These are phyloP conservation scores for Opisthocomus hoazin DNA, from an alignment of 2,113 vertebrate species.

Conservation along the genomic window DNA sequence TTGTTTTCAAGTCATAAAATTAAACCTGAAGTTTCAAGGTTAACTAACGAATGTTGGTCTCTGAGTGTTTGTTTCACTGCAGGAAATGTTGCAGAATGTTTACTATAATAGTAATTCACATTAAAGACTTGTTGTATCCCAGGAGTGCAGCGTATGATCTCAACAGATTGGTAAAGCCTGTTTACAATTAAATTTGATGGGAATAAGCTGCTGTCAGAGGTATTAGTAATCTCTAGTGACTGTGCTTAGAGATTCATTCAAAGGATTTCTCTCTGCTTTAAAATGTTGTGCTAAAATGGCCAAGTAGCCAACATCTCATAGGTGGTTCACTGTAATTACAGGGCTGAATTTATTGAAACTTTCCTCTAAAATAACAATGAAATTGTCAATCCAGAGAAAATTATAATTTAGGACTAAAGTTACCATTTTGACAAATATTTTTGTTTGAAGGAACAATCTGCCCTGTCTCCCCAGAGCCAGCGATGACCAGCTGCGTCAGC, in stretches of 20 bases:
- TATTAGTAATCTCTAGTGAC: background rate
- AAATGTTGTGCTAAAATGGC: background rate
- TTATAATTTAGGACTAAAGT: background rate
- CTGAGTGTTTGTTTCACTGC: background rate
- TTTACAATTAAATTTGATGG: background rate
- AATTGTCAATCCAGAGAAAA: background rate
- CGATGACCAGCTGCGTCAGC: rapidly evolving
- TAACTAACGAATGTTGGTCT: background rate
- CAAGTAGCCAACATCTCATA: background rate
- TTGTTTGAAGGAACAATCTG: background rate
- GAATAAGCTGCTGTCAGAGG: background rate
- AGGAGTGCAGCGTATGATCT: background rate
- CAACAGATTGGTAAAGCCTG: background rate
- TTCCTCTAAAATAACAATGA: background rate
- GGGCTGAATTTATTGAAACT: background rate
- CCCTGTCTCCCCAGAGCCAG: too few relatives aligned
- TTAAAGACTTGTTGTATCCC: background rate
- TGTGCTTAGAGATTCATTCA: background rate
- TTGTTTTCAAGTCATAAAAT: background rate
- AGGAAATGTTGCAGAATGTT: background rate
- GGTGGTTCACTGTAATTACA: background rate
- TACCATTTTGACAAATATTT: background rate
- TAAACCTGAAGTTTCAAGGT: background rate
- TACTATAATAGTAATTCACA: background rate
- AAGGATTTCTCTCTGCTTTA: background rate